Evolutionary conservation across 2,888 invertebrate species (phyloP).

Genomic region (Trissoscelio sp.): DNA sequence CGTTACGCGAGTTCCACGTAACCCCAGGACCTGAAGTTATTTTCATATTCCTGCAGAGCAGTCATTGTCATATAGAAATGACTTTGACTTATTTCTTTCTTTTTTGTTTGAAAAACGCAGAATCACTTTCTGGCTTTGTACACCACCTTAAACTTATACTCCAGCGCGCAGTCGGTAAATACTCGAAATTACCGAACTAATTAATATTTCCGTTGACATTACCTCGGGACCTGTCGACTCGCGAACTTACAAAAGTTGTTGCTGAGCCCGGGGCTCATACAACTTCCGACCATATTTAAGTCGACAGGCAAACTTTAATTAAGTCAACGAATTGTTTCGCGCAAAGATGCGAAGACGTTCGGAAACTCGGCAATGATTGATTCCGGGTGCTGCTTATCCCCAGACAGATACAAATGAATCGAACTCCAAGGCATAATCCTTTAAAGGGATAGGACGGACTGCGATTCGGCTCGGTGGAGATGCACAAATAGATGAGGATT

Average conservation of each 20-base stretch:
- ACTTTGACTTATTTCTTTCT: no score
- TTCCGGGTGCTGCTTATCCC: constrained; percentile 76
- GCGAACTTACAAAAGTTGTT: constrained; percentile 56
- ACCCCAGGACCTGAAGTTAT: background rate
- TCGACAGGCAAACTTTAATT: constrained; percentile 46
- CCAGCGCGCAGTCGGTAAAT: constrained; percentile 50
- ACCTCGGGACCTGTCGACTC: constrained; percentile 51
- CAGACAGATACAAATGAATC: constrained; percentile 83
- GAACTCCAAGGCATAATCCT: constrained; percentile 81
- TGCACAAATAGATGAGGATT: constrained; percentile 81
- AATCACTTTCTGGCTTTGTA: no score
- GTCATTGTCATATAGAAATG: constrained; percentile 36
- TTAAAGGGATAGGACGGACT: constrained; percentile 81
- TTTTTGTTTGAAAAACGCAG: no score
- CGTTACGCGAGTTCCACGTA: constrained; percentile 43
- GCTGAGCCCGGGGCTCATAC: constrained; percentile 49
- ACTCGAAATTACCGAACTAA: constrained; percentile 73
- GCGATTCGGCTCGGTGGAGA: constrained; percentile 81
- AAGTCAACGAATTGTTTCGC: constrained; percentile 67
- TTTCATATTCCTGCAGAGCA: constrained; percentile 11
- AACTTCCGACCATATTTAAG: constrained; percentile 44
- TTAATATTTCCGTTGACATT: constrained; percentile 81
- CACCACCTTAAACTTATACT: no score
- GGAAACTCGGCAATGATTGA: constrained; percentile 77
- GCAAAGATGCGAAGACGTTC: constrained; percentile 14